Percentiles rank a stretch among this genome's conserved stretches.
These are phyloP conservation scores for Germaria angustata DNA, from an alignment of 2,888 invertebrate species.

Conservation along the genomic window DNA sequence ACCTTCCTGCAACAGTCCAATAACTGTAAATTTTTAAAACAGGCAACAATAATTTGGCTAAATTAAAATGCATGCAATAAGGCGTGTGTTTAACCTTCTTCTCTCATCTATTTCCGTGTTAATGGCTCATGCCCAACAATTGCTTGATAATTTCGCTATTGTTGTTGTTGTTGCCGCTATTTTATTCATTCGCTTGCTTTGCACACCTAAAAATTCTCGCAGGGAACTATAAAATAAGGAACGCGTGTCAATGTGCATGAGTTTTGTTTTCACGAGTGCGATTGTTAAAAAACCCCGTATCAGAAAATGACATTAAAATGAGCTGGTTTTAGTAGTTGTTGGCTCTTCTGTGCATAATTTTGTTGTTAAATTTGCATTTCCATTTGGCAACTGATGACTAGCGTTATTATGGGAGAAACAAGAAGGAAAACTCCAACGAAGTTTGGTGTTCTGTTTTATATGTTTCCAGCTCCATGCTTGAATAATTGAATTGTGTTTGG, in stretches of 20 bases:
- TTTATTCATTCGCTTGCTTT: neutral
- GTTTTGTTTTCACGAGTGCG: neutral
- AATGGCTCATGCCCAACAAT: slow-evolving; percentile 62
- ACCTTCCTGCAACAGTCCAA: neutral
- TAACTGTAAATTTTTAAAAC: neutral
- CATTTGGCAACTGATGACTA: slow-evolving; percentile 31
- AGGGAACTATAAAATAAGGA: neutral
- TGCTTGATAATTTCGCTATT: neutral
- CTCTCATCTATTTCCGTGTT: slow-evolving; percentile 72
- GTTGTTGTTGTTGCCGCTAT: neutral
- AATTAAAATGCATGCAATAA: slow-evolving; percentile 70
- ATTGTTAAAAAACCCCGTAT: slow-evolving; percentile 53
- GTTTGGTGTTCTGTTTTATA: neutral
- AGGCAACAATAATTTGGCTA: neutral
- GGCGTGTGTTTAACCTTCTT: slow-evolving; percentile 74
- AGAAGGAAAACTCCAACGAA: neutral
- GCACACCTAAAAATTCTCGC: neutral
- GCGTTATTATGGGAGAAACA: neutral
- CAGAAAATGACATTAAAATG: slow-evolving; percentile 35
- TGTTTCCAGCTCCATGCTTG: neutral
- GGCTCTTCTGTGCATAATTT: slow-evolving; percentile 41
- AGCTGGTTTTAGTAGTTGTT: slow-evolving; percentile 2
- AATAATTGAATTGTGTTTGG: slow-evolving; percentile 10
- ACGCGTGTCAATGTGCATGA: neutral
- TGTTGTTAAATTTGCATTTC: slow-evolving; percentile 55